Evolutionary conservation across 2,113 vertebrate species (phyloP).

Genomic region (Takifugu bimaculatus): DNA sequence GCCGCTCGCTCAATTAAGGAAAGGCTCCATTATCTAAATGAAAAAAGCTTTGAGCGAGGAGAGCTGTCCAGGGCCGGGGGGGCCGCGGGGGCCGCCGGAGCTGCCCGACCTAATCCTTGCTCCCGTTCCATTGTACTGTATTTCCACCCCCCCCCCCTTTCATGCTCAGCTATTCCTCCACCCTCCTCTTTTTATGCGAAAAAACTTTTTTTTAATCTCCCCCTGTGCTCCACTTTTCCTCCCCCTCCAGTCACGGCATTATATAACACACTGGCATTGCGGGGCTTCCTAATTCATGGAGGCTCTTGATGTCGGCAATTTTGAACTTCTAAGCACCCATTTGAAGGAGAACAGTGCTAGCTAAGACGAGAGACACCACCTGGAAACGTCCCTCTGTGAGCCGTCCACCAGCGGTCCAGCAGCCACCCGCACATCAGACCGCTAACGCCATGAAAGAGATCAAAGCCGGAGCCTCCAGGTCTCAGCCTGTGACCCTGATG

Average conservation of each 20-base stretch:
- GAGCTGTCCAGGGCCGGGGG: conserved; percentile 26
- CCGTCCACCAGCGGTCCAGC: conserved; percentile 21
- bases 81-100: conserved; percentile 22
- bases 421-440: conserved; percentile 29
- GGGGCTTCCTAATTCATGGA: conserved; percentile 63
- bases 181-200: conserved; percentile 52
- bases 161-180: conserved; percentile 34
- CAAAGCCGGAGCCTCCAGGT: conserved; percentile 33
- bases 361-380: conserved; percentile 43
- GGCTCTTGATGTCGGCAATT: conserved; percentile 68
- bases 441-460: conserved; percentile 29
- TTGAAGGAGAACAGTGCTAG: conserved; percentile 50
- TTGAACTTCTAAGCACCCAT: conserved; percentile 57
- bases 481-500: neutral
- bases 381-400: conserved; percentile 11
- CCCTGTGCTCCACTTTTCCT: conserved; percentile 66
- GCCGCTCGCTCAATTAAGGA: conserved; percentile 63
- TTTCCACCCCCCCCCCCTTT: conserved; percentile 42
- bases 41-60: conserved; percentile 42
- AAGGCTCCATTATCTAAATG: conserved; percentile 72
- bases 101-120: conserved; percentile 43
- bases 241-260: conserved; percentile 67
- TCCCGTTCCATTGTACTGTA: conserved; percentile 40
- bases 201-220: conserved; percentile 68
- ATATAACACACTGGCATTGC: conserved; percentile 63